Percentiles rank a stretch among this genome's conserved stretches.
Evolutionary conservation across 2,113 vertebrate species (phyloP).

Genomic region (Spilogale gracilis): DNA sequence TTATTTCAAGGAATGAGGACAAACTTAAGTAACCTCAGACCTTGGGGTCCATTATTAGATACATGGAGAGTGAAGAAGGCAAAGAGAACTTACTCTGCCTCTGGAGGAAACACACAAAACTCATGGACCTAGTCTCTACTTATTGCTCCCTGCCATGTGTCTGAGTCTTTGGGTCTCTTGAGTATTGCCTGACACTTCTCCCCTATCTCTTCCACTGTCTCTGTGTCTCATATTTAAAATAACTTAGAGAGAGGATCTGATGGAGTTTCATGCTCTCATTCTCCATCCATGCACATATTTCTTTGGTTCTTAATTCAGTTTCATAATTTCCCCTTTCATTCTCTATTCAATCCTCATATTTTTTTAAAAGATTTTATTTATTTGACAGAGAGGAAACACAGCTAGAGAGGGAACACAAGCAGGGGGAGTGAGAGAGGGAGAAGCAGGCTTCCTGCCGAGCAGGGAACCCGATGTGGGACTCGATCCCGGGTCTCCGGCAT

Average conservation of each 20-base stretch:
- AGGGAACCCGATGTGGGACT: too few species aligned
- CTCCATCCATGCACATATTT: background rate
- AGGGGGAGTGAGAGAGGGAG: too few species aligned
- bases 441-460: too few species aligned
- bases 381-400: too few species aligned
- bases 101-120: background rate
- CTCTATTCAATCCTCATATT: background rate
- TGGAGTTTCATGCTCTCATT: background rate
- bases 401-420: too few species aligned
- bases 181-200: background rate
- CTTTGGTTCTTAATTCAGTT: conserved; percentile 32
- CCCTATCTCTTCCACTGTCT: background rate
- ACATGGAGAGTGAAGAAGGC: background rate
- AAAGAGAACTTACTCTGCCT: background rate
- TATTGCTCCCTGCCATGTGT: fast-evolving
- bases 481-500: too few species aligned
- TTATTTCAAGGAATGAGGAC: background rate
- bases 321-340: conserved; percentile 28
- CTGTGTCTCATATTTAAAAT: background rate
- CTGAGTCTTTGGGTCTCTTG: background rate
- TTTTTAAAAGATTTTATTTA: too few species aligned
- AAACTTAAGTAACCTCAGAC: background rate
- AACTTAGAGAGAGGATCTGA: background rate
- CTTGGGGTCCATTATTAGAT: background rate
- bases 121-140: background rate